Evolutionary conservation across 2,113 vertebrate genomes (phyloP).

Genomic region (Dipodomys spectabilis): DNA sequence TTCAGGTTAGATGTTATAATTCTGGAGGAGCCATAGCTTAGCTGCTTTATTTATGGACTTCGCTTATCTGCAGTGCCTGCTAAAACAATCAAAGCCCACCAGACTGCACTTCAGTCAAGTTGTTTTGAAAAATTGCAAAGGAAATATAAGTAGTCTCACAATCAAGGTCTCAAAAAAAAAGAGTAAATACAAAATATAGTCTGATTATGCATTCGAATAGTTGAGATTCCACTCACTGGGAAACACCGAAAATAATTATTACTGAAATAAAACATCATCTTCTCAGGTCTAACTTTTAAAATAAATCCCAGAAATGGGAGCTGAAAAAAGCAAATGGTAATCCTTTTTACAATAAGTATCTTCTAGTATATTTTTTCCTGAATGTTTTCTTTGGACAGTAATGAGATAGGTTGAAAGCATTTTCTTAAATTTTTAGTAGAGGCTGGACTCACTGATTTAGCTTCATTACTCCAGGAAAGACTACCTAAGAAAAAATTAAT

Average conservation of each 20-base stretch:
- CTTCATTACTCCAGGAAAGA: slow-evolving; percentile 54
- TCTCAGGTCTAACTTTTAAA: background rate
- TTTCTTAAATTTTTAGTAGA: slow-evolving; percentile 42
- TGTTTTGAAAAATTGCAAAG: slow-evolving; percentile 42
- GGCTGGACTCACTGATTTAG: slow-evolving; percentile 41
- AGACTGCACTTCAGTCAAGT: background rate
- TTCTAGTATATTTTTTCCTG: background rate
- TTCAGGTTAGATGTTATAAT: slow-evolving; percentile 5
- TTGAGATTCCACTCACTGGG: background rate
- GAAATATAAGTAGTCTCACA: slow-evolving; percentile 44
- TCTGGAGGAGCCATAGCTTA: background rate
- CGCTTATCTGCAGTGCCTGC: background rate
- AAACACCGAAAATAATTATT: background rate
- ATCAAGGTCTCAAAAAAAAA: slow-evolving; percentile 45
- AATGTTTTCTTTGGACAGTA: slow-evolving; percentile 13
- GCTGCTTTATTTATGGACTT: background rate
- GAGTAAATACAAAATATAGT: slow-evolving; percentile 13
- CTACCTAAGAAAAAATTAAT: slow-evolving; percentile 79
- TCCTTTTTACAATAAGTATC: slow-evolving; percentile 40
- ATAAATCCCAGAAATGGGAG: slow-evolving; percentile 36
- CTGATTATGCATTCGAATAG: background rate
- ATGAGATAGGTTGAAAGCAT: background rate
- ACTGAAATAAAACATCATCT: slow-evolving; percentile 17
- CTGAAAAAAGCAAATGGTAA: background rate
- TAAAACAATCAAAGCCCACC: slow-evolving; percentile 33